Evolutionary conservation across 2,888 invertebrate species (phyloP), one percentile per base, ranked within the genome.

Genomic region (Diadegma fenestrale): DNA sequence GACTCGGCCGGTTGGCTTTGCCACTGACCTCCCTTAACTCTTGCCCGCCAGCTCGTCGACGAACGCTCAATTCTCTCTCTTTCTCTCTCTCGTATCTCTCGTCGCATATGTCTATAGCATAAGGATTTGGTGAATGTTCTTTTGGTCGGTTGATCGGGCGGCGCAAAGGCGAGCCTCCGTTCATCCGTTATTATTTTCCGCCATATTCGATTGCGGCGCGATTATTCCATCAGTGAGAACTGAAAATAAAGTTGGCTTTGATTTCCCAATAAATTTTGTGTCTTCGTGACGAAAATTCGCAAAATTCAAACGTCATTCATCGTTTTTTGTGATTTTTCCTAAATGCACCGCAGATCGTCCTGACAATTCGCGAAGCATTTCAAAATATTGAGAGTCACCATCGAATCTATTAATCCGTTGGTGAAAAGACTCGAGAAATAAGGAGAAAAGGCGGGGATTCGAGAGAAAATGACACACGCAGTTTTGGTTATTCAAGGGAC

Each of bases 21-120:
- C 90, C 89, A 90, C 91, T 91, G 90, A 91, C 91, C 91, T 91
- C 90, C 87, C 91, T 87, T 88, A 91, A 91, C 87, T 80, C 86
- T 82, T 51, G 85, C 76, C 80, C 76, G 80, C 71, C 72, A 78
- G 80, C 72, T 73, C n/a, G 76, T 61, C 61, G 63, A 81, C 61
- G 48, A 10, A 75, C 64, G 72, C 63, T 30, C 81, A 22, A 43
- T 51, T 51, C 71, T 85, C 79, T 77, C 68, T 64, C 68, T 64
- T 14, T 58, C 26, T 5, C 58, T 58, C 78, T 54, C 66, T 72
- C 26, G 58, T 61, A 51, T 64, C 69, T 64, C 71, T 71, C 41
- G 48, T 71, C 10, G 71, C 72, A 72, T 63, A 71, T 48, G 33
- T n/a, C n/a, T 71, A 63, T 69, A 71, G 54, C 76, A 12, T 10